These are phyloP conservation scores for Caloenas nicobarica DNA, from an alignment of 2,113 vertebrate genomes.

Conservation along the genomic window DNA sequence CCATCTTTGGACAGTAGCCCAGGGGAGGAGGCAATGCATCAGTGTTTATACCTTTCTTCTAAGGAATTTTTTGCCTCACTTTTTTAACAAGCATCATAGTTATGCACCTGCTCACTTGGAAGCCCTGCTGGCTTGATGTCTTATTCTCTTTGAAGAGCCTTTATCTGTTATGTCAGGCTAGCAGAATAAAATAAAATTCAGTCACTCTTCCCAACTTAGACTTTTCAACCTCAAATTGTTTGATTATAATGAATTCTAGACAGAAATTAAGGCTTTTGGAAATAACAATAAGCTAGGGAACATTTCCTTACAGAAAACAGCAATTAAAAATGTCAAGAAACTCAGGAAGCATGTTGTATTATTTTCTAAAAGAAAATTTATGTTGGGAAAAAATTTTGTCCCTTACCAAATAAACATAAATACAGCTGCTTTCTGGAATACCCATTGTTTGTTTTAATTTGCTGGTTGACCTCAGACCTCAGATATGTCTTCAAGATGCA, in stretches of 20 bases:
- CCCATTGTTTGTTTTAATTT: background rate
- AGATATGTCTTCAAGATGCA: background rate
- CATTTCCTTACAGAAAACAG: background rate
- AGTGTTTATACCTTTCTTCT: background rate
- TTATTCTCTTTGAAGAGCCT: background rate
- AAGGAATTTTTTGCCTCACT: background rate
- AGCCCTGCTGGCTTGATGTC: background rate
- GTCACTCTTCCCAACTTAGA: background rate
- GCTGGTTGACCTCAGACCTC: background rate
- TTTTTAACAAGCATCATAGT: background rate
- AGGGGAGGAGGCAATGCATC: background rate
- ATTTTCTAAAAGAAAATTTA: background rate
- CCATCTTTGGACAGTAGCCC: background rate
- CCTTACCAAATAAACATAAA: background rate
- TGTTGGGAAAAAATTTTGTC: background rate
- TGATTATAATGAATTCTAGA: background rate
- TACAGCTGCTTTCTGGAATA: background rate
- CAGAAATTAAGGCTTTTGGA: background rate
- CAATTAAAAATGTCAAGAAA: background rate
- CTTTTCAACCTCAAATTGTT: background rate
- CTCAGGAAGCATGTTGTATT: background rate
- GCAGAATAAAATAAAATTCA: background rate
- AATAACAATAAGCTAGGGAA: background rate
- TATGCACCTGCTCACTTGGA: background rate
- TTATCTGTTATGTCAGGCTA: background rate